Conservation (phyloP, 2,797 vertebrate genomes). For the Lithobates pipiens region DNA sequence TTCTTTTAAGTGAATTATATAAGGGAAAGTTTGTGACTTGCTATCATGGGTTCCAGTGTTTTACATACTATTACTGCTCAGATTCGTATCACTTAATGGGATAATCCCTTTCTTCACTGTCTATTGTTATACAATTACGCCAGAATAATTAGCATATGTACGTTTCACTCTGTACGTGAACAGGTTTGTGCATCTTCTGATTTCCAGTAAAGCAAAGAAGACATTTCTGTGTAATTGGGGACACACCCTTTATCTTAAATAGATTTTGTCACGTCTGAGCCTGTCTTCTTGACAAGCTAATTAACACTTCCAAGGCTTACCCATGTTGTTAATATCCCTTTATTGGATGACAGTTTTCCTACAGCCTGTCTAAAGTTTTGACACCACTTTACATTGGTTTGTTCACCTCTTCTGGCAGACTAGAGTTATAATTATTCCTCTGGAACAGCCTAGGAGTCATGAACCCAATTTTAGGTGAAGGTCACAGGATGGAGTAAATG, state of each 20-base stretch:
- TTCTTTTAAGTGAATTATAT: too few relatives aligned
- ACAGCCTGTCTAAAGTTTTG: background rate
- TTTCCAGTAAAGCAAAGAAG: background rate
- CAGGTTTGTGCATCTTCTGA: too few relatives aligned
- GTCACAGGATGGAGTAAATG: background rate
- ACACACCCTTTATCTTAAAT: conserved; percentile 16
- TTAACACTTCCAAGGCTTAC: background rate
- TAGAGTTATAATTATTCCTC: background rate
- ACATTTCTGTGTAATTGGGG: background rate
- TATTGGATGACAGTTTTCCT: background rate
- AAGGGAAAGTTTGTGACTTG: too few relatives aligned
- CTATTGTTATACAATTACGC: too few relatives aligned
- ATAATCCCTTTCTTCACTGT: too few relatives aligned
- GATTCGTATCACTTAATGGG: too few relatives aligned
- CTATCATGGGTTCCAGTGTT: too few relatives aligned
- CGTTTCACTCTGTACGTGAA: too few relatives aligned
- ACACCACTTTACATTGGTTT: background rate
- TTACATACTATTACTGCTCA: too few relatives aligned
- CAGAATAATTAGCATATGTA: too few relatives aligned
- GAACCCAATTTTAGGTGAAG: background rate
- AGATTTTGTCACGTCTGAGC: background rate
- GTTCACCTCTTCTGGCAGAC: background rate
- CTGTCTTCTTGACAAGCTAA: background rate
- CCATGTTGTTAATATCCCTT: background rate
- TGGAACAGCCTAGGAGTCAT: too few relatives aligned